Evolutionary conservation across 2,113 vertebrate species (phyloP), one percentile per base, ranked within the genome.

Genomic region (Saccopteryx bilineata): DNA sequence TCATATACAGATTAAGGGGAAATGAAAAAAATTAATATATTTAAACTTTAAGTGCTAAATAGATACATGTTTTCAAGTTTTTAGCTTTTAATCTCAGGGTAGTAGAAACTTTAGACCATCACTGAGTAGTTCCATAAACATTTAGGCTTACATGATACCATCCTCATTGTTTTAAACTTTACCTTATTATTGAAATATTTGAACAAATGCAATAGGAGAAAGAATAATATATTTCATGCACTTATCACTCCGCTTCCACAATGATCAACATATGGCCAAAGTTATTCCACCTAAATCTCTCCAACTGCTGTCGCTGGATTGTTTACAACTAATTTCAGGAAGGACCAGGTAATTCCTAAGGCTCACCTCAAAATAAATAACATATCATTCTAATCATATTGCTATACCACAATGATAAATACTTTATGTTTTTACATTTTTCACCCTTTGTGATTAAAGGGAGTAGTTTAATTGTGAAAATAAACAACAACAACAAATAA

Each of bases 1-100:
- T 84, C 60, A 68, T 7, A 58, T 15, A 71, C 5, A 56, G 8
- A 84, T 76, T 92, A 56, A 68, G 56, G 86, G 28, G 18, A 92
- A 82, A 86, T 94, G 65, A 48, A 93, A 39, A 18, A 93, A 61
- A 75, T 66, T 26, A 83, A 28, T 65, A 7, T 63, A 68, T 72
- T 93, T 91, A 78, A 66, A 61, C 11, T 95, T 87, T 86, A 82
- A 93, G 9, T 94, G 86, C n/a, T 39, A 94, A 58, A 2, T 76
- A 78, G 61, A 26, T 80, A 33, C 3, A 17, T 75, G 9, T 76
- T 89, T 79, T 93, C 31, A 52, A 31, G 15, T 52, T 89, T 72
- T 54, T 31, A 96, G 61, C 7, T 58, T 95, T 72, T 84, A 75
- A 54, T 84, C 7, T 81, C 15, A 31, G 24, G 14, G 33, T 46